These are phyloP conservation scores for Neolamprologus sp. DNA, from an alignment of 2,113 vertebrate species.

Conservation along the genomic window DNA sequence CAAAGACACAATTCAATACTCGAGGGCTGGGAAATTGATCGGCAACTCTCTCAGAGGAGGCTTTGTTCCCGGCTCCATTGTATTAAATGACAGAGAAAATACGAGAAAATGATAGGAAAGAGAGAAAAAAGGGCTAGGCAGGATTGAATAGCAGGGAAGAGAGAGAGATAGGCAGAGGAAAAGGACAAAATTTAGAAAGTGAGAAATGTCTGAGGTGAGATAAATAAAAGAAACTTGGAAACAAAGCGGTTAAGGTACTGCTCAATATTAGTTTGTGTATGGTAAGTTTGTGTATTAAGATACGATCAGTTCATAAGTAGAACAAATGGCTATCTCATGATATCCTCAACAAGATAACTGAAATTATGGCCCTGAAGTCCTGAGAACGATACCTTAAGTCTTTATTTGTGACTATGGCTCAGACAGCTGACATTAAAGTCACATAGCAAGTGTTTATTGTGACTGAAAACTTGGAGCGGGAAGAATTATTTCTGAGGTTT, in stretches of 20 bases:
- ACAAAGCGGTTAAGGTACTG: neutral
- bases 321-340: neutral
- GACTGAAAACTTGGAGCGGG: neutral
- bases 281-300: neutral
- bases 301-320: neutral
- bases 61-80: constrained; percentile 17
- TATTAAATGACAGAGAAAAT: constrained; percentile 20
- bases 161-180: neutral
- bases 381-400: neutral
- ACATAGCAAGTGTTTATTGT: neutral
- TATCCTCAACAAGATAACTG: neutral
- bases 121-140: neutral
- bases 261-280: neutral
- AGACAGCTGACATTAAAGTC: neutral
- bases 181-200: neutral
- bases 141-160: neutral
- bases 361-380: neutral
- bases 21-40: constrained; percentile 40
- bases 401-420: neutral
- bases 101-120: neutral
- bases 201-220: neutral
- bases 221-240: neutral
- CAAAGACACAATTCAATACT: constrained; percentile 32
- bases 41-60: neutral
- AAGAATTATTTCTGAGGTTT: neutral